Evolutionary conservation across 1,140 invertebrate genomes (phyloP).

Genomic region (Drosophila lini): DNA sequence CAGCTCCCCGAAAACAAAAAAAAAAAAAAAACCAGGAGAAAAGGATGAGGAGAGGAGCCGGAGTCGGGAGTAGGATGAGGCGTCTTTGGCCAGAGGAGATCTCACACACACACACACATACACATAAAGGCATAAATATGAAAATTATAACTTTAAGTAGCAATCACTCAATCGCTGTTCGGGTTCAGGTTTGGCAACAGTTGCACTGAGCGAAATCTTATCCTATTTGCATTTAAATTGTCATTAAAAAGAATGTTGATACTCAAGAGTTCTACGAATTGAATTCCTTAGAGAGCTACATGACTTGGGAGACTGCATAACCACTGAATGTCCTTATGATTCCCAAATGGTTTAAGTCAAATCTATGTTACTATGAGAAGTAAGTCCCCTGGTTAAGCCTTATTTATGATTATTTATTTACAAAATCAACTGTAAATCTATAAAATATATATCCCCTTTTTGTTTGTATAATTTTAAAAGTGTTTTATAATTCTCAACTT

Average conservation of each 20-base stretch:
- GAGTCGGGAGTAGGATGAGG: neutral
- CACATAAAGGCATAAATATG: slow-evolving; percentile 79
- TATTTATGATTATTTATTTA: neutral
- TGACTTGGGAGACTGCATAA: neutral
- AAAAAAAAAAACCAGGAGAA: neutral
- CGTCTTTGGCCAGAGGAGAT: slow-evolving; percentile 43
- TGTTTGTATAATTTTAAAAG: neutral
- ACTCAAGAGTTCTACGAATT: too few species aligned
- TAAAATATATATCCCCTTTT: neutral
- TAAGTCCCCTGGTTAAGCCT: too few species aligned
- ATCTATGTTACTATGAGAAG: too few species aligned
- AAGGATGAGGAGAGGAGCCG: slow-evolving; percentile 6
- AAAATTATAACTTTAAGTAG: slow-evolving; percentile 85
- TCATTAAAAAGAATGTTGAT: neutral
- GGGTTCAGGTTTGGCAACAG: slow-evolving; percentile 27
- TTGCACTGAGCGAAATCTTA: slow-evolving; percentile 7
- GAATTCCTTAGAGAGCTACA: neutral
- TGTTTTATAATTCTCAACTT: neutral
- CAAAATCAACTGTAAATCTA: too few species aligned
- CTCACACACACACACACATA: slow-evolving; percentile 28
- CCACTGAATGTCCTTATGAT: neutral
- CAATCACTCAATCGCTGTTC: slow-evolving; percentile 84
- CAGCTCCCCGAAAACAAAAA: neutral
- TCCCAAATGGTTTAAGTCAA: neutral
- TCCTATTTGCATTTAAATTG: neutral